A percentile compares a stretch with the other conserved stretches of the same genome.
Evolutionary conservation across 2,888 invertebrate genomes (phyloP).

Genomic region (Cantharis rustica): DNA sequence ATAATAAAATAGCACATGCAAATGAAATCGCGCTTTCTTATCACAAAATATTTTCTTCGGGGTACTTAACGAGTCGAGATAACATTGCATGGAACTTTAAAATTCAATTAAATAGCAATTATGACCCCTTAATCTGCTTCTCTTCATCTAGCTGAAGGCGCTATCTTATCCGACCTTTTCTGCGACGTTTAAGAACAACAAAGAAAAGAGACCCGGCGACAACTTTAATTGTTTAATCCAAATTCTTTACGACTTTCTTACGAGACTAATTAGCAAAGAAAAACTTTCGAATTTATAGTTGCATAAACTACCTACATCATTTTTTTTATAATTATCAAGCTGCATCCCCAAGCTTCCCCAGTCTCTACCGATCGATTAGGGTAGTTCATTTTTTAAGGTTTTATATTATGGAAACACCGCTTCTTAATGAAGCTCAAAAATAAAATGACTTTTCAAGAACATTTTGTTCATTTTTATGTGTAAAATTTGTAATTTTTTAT

Average conservation of each 20-base stretch:
- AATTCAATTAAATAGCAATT: slow-evolving; percentile 30
- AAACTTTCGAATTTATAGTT: slow-evolving; percentile 14
- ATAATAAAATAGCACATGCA: slow-evolving; percentile 1
- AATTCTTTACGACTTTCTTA: slow-evolving; percentile 22
- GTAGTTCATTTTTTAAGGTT: too few relatives aligned
- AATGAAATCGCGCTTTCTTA: slow-evolving; percentile 3
- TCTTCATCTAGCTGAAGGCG: slow-evolving; percentile 13
- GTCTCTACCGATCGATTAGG: too few relatives aligned
- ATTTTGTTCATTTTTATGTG: too few relatives aligned
- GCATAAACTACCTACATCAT: background rate
- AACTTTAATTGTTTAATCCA: slow-evolving; percentile 24
- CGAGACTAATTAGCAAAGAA: slow-evolving; percentile 14
- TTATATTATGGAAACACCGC: too few relatives aligned
- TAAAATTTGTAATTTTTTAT: too few relatives aligned
- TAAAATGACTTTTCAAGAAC: too few relatives aligned
- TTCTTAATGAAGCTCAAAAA: too few relatives aligned
- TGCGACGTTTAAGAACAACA: slow-evolving; percentile 5
- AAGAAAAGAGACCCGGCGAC: slow-evolving; percentile 14
- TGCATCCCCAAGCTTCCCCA: background rate
- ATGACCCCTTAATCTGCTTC: slow-evolving; percentile 26
- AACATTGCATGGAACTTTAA: slow-evolving; percentile 23
- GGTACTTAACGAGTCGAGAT: slow-evolving; percentile 17
- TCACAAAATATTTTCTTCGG: background rate
- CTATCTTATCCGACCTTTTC: slow-evolving; percentile 18
- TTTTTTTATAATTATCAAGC: background rate